Evolutionary conservation across 2,113 vertebrate genomes (phyloP), one percentile per base, ranked within the genome.

Genomic region (Hiodon tergisus): DNA sequence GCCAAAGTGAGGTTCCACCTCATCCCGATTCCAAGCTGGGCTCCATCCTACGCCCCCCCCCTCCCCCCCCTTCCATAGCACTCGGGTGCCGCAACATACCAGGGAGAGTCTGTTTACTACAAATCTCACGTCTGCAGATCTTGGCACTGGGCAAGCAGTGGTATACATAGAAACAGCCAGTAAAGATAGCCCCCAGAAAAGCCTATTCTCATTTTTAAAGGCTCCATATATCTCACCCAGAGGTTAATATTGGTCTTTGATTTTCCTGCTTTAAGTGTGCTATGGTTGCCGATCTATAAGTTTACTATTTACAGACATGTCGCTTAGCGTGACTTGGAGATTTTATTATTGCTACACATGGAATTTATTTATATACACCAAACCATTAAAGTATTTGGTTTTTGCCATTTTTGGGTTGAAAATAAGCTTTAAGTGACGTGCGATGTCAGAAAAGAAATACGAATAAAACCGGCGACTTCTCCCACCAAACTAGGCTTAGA

Each of bases 341-440:
- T 84, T 80, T 87, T 87, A 89, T 84, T 80, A 58, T 82, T 55
- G 74, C 80, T 82, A 74, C 77, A 83, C 75, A 76, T 68, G 70
- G 73, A 78, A 80, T 80, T 81, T 60, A 88, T 86, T 88, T 87
- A 87, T 84, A 84, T 83, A 82, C 86, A 87, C 80, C 71, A 73
- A 73, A 76, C 80, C 58, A 9, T 69, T 53, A 53, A 69, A 52
- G 16, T 16, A 59, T 86, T 75, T 81, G 76, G 84, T 76, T 88
- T 87, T 87, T 47, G 78, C 79, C 74, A 85, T 76, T 77, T 87
- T 88, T 86, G 78, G 75, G 78, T 85, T 84, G 70, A 87, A 88
- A 89, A 88, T 86, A 87, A 70, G 79, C 73, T 88, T 87, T 85
- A 87, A 31, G 31, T 31, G 31, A 31, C 31, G 31, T 31, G 31